These are phyloP conservation scores for Apis dorsata DNA, from an alignment of 1,140 invertebrate genomes.

Conservation along the genomic window DNA sequence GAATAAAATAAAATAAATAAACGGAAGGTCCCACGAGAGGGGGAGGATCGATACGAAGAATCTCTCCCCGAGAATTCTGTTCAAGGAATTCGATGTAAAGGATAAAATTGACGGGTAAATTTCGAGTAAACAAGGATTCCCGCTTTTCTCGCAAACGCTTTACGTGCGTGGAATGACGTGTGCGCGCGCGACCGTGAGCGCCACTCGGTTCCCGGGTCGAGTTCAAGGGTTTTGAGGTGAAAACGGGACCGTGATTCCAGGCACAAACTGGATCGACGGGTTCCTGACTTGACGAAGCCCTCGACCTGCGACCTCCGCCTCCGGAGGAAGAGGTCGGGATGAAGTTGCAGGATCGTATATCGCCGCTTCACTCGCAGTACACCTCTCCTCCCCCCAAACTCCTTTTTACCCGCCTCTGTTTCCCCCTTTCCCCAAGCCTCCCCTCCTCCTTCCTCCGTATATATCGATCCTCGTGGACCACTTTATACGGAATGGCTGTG, in stretches of 20 bases:
- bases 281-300: conserved; percentile 74
- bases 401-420: neutral
- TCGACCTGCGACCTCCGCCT: conserved; percentile 69
- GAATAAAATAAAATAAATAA: neutral
- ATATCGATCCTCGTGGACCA: conserved; percentile 50
- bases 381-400: neutral
- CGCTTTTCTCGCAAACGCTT: conserved; percentile 25
- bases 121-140: conserved; percentile 36
- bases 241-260: conserved; percentile 67
- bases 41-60: neutral
- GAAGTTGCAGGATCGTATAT: conserved; percentile 57
- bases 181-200: conserved; percentile 21
- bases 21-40: neutral
- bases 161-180: conserved; percentile 55
- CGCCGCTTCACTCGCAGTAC: conserved; percentile 37
- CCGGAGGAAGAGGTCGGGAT: conserved; percentile 53
- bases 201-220: conserved; percentile 51
- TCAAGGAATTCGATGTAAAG: neutral
- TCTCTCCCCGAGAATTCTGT: neutral
- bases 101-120: conserved; percentile 31
- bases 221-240: conserved; percentile 73
- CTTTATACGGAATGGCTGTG: conserved; percentile 41
- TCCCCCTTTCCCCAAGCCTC: neutral
- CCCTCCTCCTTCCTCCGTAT: conserved; percentile 3
- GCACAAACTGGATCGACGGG: conserved; percentile 74